Conservation (phyloP, 1,140 invertebrate species). For the Laupala kohalensis region DNA sequence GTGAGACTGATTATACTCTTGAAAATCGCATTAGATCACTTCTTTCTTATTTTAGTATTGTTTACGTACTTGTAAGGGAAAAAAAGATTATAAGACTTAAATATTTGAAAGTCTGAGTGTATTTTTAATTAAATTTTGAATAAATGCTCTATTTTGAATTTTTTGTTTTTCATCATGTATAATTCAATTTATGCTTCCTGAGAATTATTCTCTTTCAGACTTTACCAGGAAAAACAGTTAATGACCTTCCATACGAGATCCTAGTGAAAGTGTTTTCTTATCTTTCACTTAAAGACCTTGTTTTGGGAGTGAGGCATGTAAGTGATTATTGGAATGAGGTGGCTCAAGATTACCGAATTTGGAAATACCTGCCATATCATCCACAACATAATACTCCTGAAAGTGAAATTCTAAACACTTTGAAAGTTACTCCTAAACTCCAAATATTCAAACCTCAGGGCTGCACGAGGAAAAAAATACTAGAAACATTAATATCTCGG, state of each 20-base stretch:
- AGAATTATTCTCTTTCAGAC: not conserved
- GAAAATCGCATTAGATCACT: too few relatives aligned
- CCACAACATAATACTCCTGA: not conserved
- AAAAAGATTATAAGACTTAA: too few relatives aligned
- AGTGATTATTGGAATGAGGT: not conserved
- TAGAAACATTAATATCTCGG: not conserved
- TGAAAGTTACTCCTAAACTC: not conserved
- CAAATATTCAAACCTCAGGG: not conserved
- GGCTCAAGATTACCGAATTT: not conserved
- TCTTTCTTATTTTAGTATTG: too few relatives aligned
- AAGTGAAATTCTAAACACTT: not conserved
- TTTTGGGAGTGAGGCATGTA: not conserved
- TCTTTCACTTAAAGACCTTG: not conserved
- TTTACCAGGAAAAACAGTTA: not conserved
- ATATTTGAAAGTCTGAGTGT: too few relatives aligned
- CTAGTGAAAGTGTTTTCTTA: not conserved
- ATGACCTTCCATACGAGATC: not conserved
- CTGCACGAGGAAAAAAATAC: not conserved
- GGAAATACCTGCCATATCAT: not conserved
- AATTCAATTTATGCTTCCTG: too few relatives aligned
- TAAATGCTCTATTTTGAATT: too few relatives aligned
- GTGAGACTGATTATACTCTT: too few relatives aligned
- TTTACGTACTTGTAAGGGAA: too few relatives aligned
- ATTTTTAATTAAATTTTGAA: too few relatives aligned
- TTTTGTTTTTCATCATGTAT: too few relatives aligned